phyloP scores from a whole-genome alignment of 2,113 vertebrate genomes.

The Oryzias javanicus region DNA sequence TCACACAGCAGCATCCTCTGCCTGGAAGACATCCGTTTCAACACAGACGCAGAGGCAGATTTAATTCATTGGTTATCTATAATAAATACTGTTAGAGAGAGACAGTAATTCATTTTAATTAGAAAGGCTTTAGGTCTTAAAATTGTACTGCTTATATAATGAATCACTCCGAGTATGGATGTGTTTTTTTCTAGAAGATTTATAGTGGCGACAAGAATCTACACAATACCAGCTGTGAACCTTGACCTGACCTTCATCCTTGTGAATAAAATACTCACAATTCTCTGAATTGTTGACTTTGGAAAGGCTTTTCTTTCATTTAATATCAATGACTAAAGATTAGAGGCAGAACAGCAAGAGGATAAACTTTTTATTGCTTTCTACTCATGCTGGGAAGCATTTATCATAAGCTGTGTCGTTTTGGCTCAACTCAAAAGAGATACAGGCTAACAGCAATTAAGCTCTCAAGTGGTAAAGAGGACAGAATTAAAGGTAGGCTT shows the following conservation, averaged over 20 bases:
- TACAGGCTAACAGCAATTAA: conserved; percentile 56
- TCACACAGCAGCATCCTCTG: conserved; percentile 50
- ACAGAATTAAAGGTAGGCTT: conserved; percentile 42
- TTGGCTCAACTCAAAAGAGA: conserved; percentile 43
- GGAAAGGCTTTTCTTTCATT: conserved; percentile 19
- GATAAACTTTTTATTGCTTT: conserved; percentile 14
- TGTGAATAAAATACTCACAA: conserved; percentile 9
- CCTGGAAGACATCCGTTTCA: conserved; percentile 52
- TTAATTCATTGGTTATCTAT: conserved; percentile 20
- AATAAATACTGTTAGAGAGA: conserved; percentile 17
- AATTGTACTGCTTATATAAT: conserved; percentile 13
- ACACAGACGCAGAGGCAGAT: conserved; percentile 33
- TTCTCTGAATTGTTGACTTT: conserved; percentile 21
- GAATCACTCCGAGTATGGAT: conserved; percentile 25
- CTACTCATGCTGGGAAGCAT: conserved; percentile 4
- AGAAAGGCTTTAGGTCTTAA: conserved; percentile 20
- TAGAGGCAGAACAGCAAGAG: neutral
- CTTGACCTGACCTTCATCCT: conserved; percentile 29
- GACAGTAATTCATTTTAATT: conserved; percentile 19
- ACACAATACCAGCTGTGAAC: conserved; percentile 8
- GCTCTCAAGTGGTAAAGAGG: conserved; percentile 56
- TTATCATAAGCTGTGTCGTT: conserved; percentile 23
- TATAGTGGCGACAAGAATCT: conserved; percentile 19
- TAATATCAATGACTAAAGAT: conserved; percentile 28
- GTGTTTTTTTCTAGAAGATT: conserved; percentile 27